phyloP scores from a whole-genome alignment of 92 coral and sea anemone species.

The Umimayanthus chanpuru region DNA sequence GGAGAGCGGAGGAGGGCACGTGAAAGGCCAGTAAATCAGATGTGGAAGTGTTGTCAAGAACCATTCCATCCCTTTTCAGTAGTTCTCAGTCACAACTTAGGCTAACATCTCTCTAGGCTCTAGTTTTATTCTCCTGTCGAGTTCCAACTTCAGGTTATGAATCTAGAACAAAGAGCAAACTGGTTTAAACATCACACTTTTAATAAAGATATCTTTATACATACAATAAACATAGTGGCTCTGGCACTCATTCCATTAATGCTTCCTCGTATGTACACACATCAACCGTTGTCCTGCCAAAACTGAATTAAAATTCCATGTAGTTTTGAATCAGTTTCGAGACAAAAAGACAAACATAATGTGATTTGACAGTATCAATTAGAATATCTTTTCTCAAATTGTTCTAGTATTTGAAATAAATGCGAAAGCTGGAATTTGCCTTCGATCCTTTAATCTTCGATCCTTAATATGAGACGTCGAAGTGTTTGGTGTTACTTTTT shows the following conservation, averaged over 20 bases:
- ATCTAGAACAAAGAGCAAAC: conserved; percentile 47
- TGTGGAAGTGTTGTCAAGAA: conserved; percentile 19
- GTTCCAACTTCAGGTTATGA: conserved; percentile 49
- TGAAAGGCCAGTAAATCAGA: conserved; percentile 27
- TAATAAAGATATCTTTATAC: conserved; percentile 27
- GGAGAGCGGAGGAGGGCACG: conserved; percentile 11
- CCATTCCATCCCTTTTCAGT: conserved; percentile 11
- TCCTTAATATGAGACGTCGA: background rate
- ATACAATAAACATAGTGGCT: background rate
- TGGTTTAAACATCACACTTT: conserved; percentile 47
- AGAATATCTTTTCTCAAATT: background rate
- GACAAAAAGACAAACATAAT: background rate
- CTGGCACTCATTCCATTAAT: background rate
- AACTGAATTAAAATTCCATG: background rate
- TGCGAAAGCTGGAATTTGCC: background rate
- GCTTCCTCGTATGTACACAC: background rate
- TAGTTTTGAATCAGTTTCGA: background rate
- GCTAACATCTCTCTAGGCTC: conserved; percentile 52
- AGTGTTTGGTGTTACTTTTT: background rate
- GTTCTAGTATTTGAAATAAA: background rate
- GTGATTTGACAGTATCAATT: background rate
- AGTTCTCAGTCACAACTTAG: conserved; percentile 31
- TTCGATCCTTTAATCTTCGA: background rate
- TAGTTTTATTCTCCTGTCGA: conserved; percentile 49
- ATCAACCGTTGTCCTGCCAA: background rate